Percentiles rank a stretch among this genome's conserved stretches.
These are phyloP conservation scores for Acanthurus tractus DNA, from an alignment of 2,797 vertebrate species.

Conservation along the genomic window DNA sequence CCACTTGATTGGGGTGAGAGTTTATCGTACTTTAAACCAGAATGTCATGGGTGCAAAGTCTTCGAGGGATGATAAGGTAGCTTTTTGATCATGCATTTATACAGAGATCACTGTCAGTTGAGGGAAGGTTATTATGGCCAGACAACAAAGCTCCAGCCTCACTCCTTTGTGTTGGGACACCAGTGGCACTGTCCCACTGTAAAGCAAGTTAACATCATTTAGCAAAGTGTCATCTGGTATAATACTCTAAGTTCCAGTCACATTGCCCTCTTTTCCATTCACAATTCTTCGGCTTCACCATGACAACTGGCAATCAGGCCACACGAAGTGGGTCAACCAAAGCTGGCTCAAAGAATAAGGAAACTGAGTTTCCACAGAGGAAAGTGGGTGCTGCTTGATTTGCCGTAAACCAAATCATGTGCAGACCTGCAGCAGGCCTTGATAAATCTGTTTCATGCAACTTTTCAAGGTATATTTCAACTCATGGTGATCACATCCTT, in stretches of 20 bases:
- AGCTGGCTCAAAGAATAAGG: conserved; percentile 35
- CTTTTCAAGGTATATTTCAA: not conserved
- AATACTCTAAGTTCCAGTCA: conserved; percentile 28
- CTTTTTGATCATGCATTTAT: conserved; percentile 13
- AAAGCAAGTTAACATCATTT: conserved; percentile 42
- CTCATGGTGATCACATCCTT: not conserved
- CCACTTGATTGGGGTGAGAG: not conserved
- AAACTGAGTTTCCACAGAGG: conserved; percentile 13
- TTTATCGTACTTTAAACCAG: not conserved
- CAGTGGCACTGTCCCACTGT: conserved; percentile 21
- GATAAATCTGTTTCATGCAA: not conserved
- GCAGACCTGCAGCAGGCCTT: too few relatives aligned
- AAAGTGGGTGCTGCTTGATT: conserved; percentile 18
- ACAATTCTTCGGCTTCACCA: conserved; percentile 55
- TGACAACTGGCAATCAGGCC: conserved; percentile 64
- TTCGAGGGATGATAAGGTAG: not conserved
- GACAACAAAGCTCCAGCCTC: conserved; percentile 27
- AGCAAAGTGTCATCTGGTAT: conserved; percentile 40
- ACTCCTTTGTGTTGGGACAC: conserved; percentile 36
- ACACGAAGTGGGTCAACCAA: conserved; percentile 75
- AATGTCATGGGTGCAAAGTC: not conserved
- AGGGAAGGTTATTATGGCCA: not conserved
- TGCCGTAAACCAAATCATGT: not conserved
- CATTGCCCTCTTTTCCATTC: conserved; percentile 40
- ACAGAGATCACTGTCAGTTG: conserved; percentile 8